phyloP scores from a whole-genome alignment of 1,140 invertebrate genomes.

The Chelonus insularis region DNA sequence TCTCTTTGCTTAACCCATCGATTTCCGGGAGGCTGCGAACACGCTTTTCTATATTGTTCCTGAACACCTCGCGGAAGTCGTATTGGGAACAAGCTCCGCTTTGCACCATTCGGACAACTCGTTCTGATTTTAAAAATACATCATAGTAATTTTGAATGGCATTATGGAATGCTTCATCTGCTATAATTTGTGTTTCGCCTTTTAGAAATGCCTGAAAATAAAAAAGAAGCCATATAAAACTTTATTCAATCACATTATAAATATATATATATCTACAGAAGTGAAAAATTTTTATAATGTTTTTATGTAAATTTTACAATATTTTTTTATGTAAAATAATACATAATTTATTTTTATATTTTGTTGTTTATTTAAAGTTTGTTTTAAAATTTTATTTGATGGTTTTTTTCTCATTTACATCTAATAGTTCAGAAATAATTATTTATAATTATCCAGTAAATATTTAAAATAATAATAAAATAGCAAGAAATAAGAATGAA shows the following conservation, averaged over 20 bases:
- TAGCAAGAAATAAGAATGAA: too few species aligned
- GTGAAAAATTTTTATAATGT: too few species aligned
- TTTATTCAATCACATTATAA: neutral
- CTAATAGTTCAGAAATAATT: too few species aligned
- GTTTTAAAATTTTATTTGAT: too few species aligned
- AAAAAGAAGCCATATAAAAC: neutral
- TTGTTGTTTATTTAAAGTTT: too few species aligned
- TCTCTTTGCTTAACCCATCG: conserved; percentile 98
- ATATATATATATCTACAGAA: too few species aligned
- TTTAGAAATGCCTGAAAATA: conserved; percentile 78
- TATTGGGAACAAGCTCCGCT: conserved; percentile 96
- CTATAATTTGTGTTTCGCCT: conserved; percentile 96
- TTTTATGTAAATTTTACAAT: too few species aligned
- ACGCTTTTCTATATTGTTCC: conserved; percentile 96
- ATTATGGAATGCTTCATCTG: conserved; percentile 99
- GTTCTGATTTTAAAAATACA: conserved; percentile 95
- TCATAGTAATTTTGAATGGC: conserved; percentile 97
- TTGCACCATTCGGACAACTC: conserved; percentile 93
- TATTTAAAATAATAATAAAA: too few species aligned
- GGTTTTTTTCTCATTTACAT: too few species aligned
- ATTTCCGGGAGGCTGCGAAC: conserved; percentile 97
- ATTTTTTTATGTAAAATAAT: too few species aligned
- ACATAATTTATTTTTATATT: too few species aligned
- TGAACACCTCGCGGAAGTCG: conserved; percentile 98
- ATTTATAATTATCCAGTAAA: too few species aligned